These are phyloP conservation scores for Laticauda laticaudata DNA, from an alignment of 2,113 vertebrate genomes.

Conservation along the genomic window DNA sequence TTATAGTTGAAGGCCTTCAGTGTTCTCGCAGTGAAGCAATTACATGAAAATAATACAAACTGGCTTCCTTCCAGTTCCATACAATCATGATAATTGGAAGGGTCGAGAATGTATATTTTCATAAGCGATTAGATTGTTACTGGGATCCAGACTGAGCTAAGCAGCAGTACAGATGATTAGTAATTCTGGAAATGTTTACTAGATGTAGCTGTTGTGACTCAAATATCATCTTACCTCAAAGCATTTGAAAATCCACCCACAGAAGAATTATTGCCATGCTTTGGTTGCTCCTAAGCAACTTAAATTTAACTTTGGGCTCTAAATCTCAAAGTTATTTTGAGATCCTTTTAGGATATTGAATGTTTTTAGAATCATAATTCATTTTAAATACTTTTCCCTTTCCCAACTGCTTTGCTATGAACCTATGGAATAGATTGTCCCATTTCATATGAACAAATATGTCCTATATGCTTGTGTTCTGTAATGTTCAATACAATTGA, in stretches of 20 bases:
- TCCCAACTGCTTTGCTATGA: constrained; percentile 25
- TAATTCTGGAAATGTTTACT: constrained; percentile 63
- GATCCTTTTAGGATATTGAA: constrained; percentile 20
- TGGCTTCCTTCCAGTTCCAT: constrained; percentile 55
- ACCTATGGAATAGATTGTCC: neutral
- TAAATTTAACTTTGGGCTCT: constrained; percentile 13
- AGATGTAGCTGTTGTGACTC: constrained; percentile 55
- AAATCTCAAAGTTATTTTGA: constrained; percentile 35
- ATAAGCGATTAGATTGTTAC: constrained; percentile 61
- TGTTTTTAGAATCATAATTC: neutral
- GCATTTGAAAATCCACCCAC: neutral
- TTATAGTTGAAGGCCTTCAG: constrained; percentile 26
- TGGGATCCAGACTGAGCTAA: constrained; percentile 34
- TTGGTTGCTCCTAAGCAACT: constrained; percentile 21
- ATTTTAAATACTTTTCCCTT: constrained; percentile 23
- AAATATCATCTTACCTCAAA: constrained; percentile 49
- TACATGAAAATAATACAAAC: constrained; percentile 33
- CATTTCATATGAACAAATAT: neutral
- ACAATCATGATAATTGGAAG: constrained; percentile 57
- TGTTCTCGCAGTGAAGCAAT: constrained; percentile 41
- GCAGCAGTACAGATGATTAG: constrained; percentile 56
- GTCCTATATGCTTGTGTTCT: neutral
- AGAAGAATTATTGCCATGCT: constrained; percentile 32
- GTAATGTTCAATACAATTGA: neutral
- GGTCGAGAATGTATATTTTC: constrained; percentile 62